Evolutionary conservation across 1,140 invertebrate genomes (phyloP), one percentile per base, ranked within the genome.

Genomic region (Lordiphosa stackelbergi): DNA sequence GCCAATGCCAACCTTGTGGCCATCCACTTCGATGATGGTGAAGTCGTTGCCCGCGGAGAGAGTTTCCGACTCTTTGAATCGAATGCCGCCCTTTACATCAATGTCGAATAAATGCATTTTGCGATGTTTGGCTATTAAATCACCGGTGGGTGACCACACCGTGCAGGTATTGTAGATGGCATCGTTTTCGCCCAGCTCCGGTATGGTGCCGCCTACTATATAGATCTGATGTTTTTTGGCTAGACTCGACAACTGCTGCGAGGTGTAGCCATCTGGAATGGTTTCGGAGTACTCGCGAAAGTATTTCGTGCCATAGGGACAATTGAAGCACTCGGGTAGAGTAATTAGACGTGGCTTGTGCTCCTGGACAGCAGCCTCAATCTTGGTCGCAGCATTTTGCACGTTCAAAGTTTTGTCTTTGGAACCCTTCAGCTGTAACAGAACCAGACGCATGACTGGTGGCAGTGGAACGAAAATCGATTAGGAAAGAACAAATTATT

Each of bases 21-120:
- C 91, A 49, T 92, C 90, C 8, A 93, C 91, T 13, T 94, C 89
- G 83, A 98, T 95, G 0, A 89, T 93, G 0, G 92, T 93, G 11
- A 97, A 89, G 1, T 91, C 85, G 78, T 94, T 90, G 3, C 97
- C 97, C 1, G 94, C 88, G 51, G 90, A 91, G 1, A 98, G 85
- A 1, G 93, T 92, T 65, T 97, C 94, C 0, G 96, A 98, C 87
- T 99, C 97, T 84, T 95, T 94, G 75, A 98, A 98, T n/a, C 92
- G 93, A 35, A 98, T 96, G 88, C 95, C 95, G 16, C 93, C 95
- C 45, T 96, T 95, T 49, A 98, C 94, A 79, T 98, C 94, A 84
- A 98, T 97, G 88, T 98, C 97, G 88, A 98, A 98, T 24, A 99
- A 90, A 89, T 99, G 97, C 78, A 97, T 93, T 89, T 96, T 96